Evolutionary conservation across 2,113 vertebrate genomes (phyloP), one percentile per base, ranked within the genome.

Genomic region (pig (Sus scrofa)): DNA sequence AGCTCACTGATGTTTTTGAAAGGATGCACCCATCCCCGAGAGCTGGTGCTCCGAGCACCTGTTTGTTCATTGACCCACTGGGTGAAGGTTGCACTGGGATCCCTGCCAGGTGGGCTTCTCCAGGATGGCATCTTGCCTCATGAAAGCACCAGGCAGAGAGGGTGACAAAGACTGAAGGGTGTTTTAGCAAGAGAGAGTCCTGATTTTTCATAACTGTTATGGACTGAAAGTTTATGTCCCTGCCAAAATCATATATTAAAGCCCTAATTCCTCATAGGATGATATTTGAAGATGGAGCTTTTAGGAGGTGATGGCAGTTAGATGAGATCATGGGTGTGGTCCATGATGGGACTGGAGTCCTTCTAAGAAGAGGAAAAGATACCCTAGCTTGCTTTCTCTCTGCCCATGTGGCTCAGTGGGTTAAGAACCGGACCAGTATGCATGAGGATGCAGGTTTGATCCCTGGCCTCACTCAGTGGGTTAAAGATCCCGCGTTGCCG

Each of bases 21-120:
- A 19, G 50, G 89, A 70, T 22, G 39, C 52, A 6, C 0, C 37
- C 0, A 27, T 60, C 65, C 52, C 24, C 71, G 3, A 3, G 8
- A 62, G 39, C 0, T 19, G 20, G n/a, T 18, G 88, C 18, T 39
- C 2, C 0, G 19, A n/a, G 9, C 24, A 6, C 30, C 34, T 24
- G 13, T 65, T 6, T 0, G 9, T 32, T 81, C 52, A 34, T 26
- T 0, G 2, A 1, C 20, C 11, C 14, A 32, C 22, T 0, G 19
- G 52, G 50, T 16, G 1, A 78, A 78, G 75, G 30, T 30, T n/a
- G 20, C 54, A 7, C 75, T 34, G n/a, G 32, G 52, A 34, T 56
- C 52, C 19, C 32, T 22, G 52, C 1, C 52, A 20, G 6, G 19
- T 2, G 50, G 52, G 32, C 30, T 7, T 52, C 32, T 34, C 32